Base-by-base conservation (phyloP, 2,888 invertebrate species). In the Acleris cristana region DNA sequence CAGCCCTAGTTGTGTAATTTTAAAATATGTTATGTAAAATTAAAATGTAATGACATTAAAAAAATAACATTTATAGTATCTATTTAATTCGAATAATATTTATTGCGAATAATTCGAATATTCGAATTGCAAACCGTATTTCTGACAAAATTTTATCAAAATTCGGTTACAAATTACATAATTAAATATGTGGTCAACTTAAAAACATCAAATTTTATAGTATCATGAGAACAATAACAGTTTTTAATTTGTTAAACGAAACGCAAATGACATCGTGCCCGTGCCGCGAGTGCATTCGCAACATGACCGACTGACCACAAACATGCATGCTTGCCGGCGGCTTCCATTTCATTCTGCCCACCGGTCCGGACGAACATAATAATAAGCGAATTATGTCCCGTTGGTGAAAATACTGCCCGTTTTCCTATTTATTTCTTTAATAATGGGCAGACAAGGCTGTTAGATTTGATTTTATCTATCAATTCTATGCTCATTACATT, bases 321-420 rank as follows among this genome's bases (percentile, higher is more conserved):
- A 56, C 58, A 45, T 45, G 45, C 51, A 19, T 52, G 7, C 51
- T 21, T 12, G 57, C 40, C 57, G 58, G 49, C 57, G 64, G 23
- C 58, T 12, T 40, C 59, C 26, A 26, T 58, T 57, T 34, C 45
- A 26, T 56, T 49, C 64, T 30, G 64, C 64, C 34, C 64, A 59
- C 21, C 23, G 58, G 21, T 8, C 18, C 58, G 48, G 3, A 34
- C 21, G 45, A 44, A 58, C 58, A 58, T 58, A 64, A 64, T 58
- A 58, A 63, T 48, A 56, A 51, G 44, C 40, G 12, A 53, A 59
- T 30, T 48, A 53, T 59, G 58, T 7, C 58, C 16, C 16, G 45
- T 2, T 44, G 21, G 14, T 52, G 2, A 16, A 23, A 58, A 45
- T 45, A 23, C 44, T 44, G 16, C n/a, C 10, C 45, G 45, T n/a